Percentiles rank a stretch among this genome's conserved stretches.
phyloP scores from a whole-genome alignment of 2,888 invertebrate species.

The Eustalomyia histrio region DNA sequence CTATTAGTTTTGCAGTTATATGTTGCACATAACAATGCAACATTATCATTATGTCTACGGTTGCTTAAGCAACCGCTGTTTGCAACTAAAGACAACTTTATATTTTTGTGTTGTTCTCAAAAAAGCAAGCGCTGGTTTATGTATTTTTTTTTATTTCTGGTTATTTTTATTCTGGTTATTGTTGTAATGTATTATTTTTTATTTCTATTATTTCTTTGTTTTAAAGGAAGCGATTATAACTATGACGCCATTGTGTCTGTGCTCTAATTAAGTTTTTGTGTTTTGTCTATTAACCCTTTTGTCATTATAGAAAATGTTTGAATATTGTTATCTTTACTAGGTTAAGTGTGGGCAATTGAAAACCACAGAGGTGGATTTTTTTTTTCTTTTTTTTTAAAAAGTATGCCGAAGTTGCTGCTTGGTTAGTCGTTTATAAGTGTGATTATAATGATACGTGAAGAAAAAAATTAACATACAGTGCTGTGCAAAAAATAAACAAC shows the following conservation, averaged over 20 bases:
- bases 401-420: too few species aligned
- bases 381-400: too few species aligned
- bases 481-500: too few species aligned
- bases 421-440: too few species aligned
- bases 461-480: too few species aligned
- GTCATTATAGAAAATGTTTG: neutral
- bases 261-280: constrained; percentile 53
- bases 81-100: constrained; percentile 53
- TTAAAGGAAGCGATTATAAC: constrained; percentile 22
- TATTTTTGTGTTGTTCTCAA: constrained; percentile 30
- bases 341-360: too few species aligned
- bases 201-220: neutral
- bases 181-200: neutral
- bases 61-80: constrained; percentile 67
- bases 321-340: too few species aligned
- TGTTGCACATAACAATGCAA: constrained; percentile 76
- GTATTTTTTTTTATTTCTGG: constrained; percentile 7
- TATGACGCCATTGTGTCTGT: constrained; percentile 60
- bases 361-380: too few species aligned
- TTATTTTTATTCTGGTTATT: too few species aligned
- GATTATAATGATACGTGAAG: too few species aligned
- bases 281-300: constrained; percentile 9
- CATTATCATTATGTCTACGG: constrained; percentile 78
- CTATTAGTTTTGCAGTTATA: constrained; percentile 62
- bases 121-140: neutral